Evolutionary conservation across 1,140 invertebrate genomes (phyloP), one percentile per base, ranked within the genome.

Genomic region (Bombus confusus): DNA sequence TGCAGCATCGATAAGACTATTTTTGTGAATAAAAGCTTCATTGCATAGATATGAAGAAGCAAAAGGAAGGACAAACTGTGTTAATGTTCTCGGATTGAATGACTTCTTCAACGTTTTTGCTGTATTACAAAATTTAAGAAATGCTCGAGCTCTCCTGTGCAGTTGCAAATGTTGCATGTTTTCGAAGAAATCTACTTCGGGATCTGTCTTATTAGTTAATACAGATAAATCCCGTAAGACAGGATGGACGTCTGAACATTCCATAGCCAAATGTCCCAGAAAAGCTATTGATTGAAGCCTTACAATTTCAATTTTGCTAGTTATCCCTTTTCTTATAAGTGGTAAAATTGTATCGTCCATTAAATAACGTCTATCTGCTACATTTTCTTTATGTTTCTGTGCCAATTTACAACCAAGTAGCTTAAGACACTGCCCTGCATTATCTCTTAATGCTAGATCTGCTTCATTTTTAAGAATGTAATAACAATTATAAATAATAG

Each of bases 131-230:
- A 97, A 97, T 92, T 96, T 97, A 13, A 97, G 93, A 37, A 99
- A 92, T 0, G 98, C 98, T 90, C 97, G 96, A 1, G 97, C 97
- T 92, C 97, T 97, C 89, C 98, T 96, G 92, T 99, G 98, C 28
- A 97, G 95, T 95, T 99, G 98, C 62, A 98, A 94, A 95, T 99
- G 99, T 59, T 96, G 96, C 88, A 99, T 97, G 92, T 99, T 99
- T 89, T 99, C 98, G 92, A 99, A 99, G 95, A 99, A 99, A 94
- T 99, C 98, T 0, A 98, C 97, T 93, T 99, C 98, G 1, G 95
- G 93, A 93, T 99, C 98, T 59, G 95, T 95, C 90, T 96, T 96
- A 92, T 98, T 97, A 0, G 96, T 96, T 4, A 99, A 95, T 31
- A 96, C 93, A 3, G 96, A 94, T 47, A 99, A 95, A 95, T 99